phyloP scores from a whole-genome alignment of 2,113 vertebrate genomes.

The Circaetus gallicus region DNA sequence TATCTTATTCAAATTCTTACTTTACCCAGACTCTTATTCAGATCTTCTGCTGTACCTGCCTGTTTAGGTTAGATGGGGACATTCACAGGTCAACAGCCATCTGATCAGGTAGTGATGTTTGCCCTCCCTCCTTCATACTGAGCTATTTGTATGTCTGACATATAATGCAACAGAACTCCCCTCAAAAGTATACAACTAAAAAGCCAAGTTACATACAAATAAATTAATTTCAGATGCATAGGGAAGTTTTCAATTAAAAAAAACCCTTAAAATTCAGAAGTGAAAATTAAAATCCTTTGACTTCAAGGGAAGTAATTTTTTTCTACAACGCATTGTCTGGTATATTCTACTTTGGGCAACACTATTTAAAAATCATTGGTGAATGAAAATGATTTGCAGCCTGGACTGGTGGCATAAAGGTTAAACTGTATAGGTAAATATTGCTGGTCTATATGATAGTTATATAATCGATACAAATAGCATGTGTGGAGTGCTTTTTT shows the following conservation, averaged over 20 bases:
- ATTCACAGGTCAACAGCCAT: not conserved
- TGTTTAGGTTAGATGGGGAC: not conserved
- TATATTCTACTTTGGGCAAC: not conserved
- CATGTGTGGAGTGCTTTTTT: not conserved
- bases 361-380: not conserved
- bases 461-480: not conserved
- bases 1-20: not conserved
- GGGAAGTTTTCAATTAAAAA: not conserved
- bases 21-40: not conserved
- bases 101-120: not conserved
- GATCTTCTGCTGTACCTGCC: not conserved
- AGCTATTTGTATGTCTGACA: not conserved
- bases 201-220: not conserved
- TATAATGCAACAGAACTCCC: not conserved
- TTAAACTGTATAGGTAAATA: not conserved
- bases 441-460: not conserved
- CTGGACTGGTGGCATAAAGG: not conserved
- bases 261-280: not conserved
- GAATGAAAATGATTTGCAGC: not conserved
- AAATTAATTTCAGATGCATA: not conserved
- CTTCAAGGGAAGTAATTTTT: not conserved
- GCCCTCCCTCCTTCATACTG: not conserved
- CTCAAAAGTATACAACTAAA: not conserved
- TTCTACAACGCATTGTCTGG: not conserved
- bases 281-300: not conserved